phyloP scores from a whole-genome alignment of 2,113 vertebrate species.

The Ophthalmolycus amberensis region DNA sequence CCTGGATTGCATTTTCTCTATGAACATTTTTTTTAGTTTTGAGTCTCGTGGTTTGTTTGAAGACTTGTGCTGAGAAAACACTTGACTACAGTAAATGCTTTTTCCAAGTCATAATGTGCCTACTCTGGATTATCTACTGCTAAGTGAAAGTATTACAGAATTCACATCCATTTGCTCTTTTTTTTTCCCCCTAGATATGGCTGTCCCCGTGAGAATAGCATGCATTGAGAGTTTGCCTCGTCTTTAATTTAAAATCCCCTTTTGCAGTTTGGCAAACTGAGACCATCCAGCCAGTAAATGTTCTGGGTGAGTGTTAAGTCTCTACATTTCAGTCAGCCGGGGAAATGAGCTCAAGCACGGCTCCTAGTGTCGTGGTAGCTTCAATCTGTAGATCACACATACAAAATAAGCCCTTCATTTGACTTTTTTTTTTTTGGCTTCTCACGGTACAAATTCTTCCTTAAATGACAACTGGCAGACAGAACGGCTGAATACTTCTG shows the following conservation, averaged over 20 bases:
- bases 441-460: slow-evolving; percentile 44
- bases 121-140: slow-evolving; percentile 36
- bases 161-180: slow-evolving; percentile 39
- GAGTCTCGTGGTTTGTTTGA: background rate
- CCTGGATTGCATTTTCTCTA: background rate
- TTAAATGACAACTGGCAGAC: slow-evolving; percentile 53
- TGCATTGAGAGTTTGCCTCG: slow-evolving; percentile 51
- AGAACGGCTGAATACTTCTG: slow-evolving; percentile 36
- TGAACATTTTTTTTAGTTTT: background rate
- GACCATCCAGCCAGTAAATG: slow-evolving; percentile 77
- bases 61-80: background rate
- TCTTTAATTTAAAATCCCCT: slow-evolving; percentile 73
- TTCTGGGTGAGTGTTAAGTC: slow-evolving; percentile 73
- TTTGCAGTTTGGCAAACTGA: slow-evolving; percentile 72
- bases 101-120: slow-evolving; percentile 18
- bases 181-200: slow-evolving; percentile 1
- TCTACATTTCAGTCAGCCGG: slow-evolving; percentile 71
- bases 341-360: slow-evolving; percentile 61
- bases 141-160: slow-evolving; percentile 50
- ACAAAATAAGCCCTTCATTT: slow-evolving; percentile 57
- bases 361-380: slow-evolving; percentile 41
- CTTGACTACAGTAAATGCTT: background rate
- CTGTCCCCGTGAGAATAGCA: slow-evolving; percentile 46
- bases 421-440: slow-evolving; percentile 21
- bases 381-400: slow-evolving; percentile 46